Conservation (phyloP, 92 coral and sea anemone genomes). For the Palythoa heliodiscus region DNA sequence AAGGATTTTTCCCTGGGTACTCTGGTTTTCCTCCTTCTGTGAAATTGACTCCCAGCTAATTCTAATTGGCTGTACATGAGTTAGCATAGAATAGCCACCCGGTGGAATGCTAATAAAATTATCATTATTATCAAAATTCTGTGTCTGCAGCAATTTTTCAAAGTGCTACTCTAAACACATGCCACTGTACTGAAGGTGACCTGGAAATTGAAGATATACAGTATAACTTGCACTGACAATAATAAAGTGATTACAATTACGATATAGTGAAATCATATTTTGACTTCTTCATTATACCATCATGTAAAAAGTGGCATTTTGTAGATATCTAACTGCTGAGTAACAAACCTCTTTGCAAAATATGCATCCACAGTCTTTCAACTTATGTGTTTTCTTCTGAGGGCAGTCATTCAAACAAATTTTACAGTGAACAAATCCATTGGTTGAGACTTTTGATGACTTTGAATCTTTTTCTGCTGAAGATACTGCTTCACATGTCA, state of each 20-base stretch:
- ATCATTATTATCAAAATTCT: too few species aligned
- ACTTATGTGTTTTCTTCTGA: conserved; percentile 58
- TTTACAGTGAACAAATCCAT: conserved; percentile 62
- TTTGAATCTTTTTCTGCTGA: not conserved
- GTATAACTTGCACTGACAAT: too few species aligned
- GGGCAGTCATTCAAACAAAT: conserved; percentile 74
- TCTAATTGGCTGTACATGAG: too few species aligned
- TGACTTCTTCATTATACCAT: not conserved
- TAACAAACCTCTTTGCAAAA: conserved; percentile 83
- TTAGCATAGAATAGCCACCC: too few species aligned
- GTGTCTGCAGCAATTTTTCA: too few species aligned
- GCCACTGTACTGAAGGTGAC: too few species aligned
- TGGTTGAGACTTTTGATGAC: conserved; percentile 20
- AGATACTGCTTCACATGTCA: conserved; percentile 22
- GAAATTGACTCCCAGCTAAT: too few species aligned
- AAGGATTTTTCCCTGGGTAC: too few species aligned
- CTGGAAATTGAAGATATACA: too few species aligned
- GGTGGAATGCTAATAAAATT: too few species aligned
- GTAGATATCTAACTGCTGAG: not conserved
- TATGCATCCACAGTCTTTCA: conserved; percentile 66
- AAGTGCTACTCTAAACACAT: too few species aligned
- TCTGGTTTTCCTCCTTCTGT: too few species aligned
- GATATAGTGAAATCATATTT: not conserved
- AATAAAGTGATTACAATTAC: not conserved
- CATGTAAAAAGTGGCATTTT: not conserved